phyloP scores from a whole-genome alignment of 2,113 vertebrate species.

The Mastomys coucha region DNA sequence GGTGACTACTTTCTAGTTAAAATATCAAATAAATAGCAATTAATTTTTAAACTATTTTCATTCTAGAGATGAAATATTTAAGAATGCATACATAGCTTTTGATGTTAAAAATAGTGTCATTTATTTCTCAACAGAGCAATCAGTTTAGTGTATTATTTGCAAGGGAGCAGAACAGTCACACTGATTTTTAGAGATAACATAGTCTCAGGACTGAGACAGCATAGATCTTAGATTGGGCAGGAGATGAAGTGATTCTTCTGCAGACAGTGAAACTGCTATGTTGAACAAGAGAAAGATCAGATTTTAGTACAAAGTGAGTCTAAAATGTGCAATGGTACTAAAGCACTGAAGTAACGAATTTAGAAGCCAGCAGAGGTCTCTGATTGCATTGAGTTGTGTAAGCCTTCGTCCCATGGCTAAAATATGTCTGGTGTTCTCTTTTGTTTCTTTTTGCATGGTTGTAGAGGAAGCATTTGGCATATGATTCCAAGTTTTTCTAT shows the following conservation, averaged over 20 bases:
- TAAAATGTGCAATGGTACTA: background rate
- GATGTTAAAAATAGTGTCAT: background rate
- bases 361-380: background rate
- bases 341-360: background rate
- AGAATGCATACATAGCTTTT: background rate
- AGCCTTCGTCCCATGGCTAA: background rate
- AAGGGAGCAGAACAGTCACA: background rate
- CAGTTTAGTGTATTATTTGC: background rate
- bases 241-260: background rate
- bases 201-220: background rate
- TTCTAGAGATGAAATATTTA: conserved; percentile 27
- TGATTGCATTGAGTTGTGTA: background rate
- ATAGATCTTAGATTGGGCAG: background rate
- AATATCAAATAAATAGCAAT: conserved; percentile 10
- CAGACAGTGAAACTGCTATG: background rate
- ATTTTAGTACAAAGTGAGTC: background rate
- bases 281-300: background rate
- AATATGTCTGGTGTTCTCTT: background rate
- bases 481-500: background rate
- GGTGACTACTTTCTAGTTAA: conserved; percentile 23
- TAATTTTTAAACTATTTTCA: conserved; percentile 15
- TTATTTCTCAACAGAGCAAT: background rate
- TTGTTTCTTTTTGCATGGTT: background rate
- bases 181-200: background rate
- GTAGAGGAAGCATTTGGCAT: background rate